Conservation (phyloP, 2,888 invertebrate species). For the Dryococelus australis region DNA sequence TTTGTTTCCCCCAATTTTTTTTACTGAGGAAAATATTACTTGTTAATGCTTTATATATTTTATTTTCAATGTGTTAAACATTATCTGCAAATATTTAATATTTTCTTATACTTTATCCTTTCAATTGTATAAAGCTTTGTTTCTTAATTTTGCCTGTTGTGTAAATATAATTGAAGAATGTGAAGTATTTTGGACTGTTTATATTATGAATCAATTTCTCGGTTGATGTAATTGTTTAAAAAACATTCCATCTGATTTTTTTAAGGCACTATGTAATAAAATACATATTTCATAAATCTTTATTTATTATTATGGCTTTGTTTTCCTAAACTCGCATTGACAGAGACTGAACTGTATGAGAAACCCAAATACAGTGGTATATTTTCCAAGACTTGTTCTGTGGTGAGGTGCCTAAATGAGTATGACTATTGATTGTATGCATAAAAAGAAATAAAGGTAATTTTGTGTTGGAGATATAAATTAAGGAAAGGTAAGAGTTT, state of each 20-base stretch:
- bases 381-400: no score
- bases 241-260: background rate
- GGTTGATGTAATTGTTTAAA: background rate
- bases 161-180: background rate
- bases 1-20: background rate
- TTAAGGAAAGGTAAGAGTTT: no score
- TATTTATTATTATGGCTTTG: background rate
- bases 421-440: no score
- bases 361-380: no score
- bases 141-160: background rate
- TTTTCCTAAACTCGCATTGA: no score
- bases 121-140: background rate
- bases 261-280: background rate
- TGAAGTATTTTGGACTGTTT: background rate
- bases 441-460: no score
- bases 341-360: no score
- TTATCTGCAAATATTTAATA: slow-evolving; percentile 20
- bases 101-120: background rate
- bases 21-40: background rate
- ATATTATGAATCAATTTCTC: background rate
- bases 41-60: slow-evolving; percentile 19
- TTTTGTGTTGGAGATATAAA: no score
- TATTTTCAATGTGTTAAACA: background rate
- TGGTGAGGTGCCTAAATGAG: no score
- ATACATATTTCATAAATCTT: background rate